Evolutionary conservation across 92 coral and sea anemone genomes (phyloP), one percentile per base, ranked within the genome.

Genomic region (Palythoa heliodiscus): DNA sequence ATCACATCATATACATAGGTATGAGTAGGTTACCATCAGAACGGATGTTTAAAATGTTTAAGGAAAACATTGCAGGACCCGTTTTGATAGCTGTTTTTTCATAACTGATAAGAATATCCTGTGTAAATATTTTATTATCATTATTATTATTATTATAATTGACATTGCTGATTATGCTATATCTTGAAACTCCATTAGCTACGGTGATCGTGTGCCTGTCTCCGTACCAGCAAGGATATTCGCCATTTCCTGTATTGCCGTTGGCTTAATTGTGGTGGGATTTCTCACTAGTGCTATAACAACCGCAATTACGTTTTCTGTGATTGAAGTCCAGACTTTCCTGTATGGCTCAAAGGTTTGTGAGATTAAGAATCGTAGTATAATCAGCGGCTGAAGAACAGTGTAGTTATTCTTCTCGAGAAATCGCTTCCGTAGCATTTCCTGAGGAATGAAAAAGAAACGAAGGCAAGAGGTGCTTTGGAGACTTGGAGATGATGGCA

Each of bases 271-370:
- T 24, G 69, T 92, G 5, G 83, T 87, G 47, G 90, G 95, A 12
- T 87, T 90, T 43, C 88, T 92, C 1, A 83, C 88, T 19, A 85
- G 95, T 19, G 78, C 95, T 14, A 83, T 92, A 11, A 90, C 93
- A 14, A 75, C 90, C 17, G 95, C 95, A 4, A 73, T 92, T 43
- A 90, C 95, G 0, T 43, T 72, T 11, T 74, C 89, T 68, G 82
- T 92, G 52, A 61, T 90, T 70, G 61, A 90, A 82, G 52, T 82
- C 37, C 78, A 80, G 57, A 88, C 92, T 22, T 54, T 54, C 2
- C 67, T 92, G 57, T 92, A 92, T 63, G 93, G 93, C 9, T 13
- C 95, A 37, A 87, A 92, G 89, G 95, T 92, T 80, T 66, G 84
- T 63, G 39, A 80, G 29, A 61, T 61, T 17, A 61, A 20, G 22